phyloP scores from a whole-genome alignment of 2,113 vertebrate genomes.

The Cyprinodon tularosa region DNA sequence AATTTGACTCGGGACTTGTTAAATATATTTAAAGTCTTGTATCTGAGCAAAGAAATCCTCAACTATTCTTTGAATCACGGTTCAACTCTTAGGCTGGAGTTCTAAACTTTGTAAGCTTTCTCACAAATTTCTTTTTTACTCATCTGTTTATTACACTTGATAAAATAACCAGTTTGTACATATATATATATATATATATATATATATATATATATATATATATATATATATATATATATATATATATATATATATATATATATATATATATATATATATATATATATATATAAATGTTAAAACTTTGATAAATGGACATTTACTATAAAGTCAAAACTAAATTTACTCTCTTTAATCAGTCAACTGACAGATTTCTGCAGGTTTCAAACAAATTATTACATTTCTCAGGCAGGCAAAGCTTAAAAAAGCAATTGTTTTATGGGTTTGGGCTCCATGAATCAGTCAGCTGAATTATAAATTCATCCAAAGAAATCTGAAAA shows the following conservation, averaged over 20 bases:
- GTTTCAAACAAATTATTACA: neutral
- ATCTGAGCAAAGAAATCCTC: conserved; percentile 9
- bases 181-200: too few species aligned
- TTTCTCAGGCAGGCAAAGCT: neutral
- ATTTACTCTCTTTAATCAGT: neutral
- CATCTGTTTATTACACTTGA: too few species aligned
- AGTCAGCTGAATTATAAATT: neutral
- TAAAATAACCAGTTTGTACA: neutral
- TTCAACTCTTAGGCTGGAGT: neutral
- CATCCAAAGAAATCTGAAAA: neutral
- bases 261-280: too few species aligned
- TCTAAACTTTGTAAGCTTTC: neutral
- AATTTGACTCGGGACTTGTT: conserved; percentile 12
- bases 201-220: neutral
- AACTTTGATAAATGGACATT: neutral
- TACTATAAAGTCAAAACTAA: neutral
- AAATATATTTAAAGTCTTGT: conserved; percentile 5
- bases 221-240: neutral
- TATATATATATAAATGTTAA: neutral
- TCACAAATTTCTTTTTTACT: neutral
- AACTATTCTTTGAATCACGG: conserved; percentile 16
- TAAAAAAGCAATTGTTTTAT: neutral
- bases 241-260: too few species aligned
- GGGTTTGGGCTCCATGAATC: neutral
- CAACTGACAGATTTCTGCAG: neutral